Evolutionary conservation across 2,113 vertebrate species (phyloP), one percentile per base, ranked within the genome.

Genomic region (Chlamydotis undulata): DNA sequence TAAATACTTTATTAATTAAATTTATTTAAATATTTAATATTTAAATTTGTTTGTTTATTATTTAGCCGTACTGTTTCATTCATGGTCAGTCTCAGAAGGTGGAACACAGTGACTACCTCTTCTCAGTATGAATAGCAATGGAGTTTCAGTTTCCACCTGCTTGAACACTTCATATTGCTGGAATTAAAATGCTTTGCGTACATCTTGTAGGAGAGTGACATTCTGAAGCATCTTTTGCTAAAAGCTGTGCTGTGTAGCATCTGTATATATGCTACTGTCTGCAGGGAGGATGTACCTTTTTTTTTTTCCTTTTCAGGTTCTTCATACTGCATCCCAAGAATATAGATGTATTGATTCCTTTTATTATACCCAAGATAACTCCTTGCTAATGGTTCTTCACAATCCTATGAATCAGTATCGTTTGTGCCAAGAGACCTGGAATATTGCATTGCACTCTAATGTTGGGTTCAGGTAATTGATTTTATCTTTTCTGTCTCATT

Each of bases 381-480:
- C 98, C 17, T 77, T 99, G 35, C 98, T 99, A 37, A 13, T 99
- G 69, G 96, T 99, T 69, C 98, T 99, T 90, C 99, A 99, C 96
- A 99, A 99, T 95, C 99, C 99, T 68, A 98, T 99, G 98, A 98
- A 98, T 93, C 53, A 60, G 7, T 56, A 97, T 41, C 97, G 73
- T 45, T 97, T 98, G 60, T 98, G 97, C 68, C 96, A 93, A n/a
- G 98, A 99, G 84, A 88, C 93, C 29, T 99, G 99, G 99, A 93
- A 98, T 41, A 67, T 96, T 68, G 95, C 97, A 35, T 97, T 99
- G 53, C 99, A 99, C 93, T 99, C 99, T 24, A 95, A 99, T 52
- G 98, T 99, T 89, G 98, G 98, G 87, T 99, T 99, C 98, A 99
- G 99, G 99, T 99, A 95, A 95, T 26, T 45, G 28, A n/a, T 92